Conservation (phyloP, 2,888 invertebrate genomes). For the Agrochola litura region DNA sequence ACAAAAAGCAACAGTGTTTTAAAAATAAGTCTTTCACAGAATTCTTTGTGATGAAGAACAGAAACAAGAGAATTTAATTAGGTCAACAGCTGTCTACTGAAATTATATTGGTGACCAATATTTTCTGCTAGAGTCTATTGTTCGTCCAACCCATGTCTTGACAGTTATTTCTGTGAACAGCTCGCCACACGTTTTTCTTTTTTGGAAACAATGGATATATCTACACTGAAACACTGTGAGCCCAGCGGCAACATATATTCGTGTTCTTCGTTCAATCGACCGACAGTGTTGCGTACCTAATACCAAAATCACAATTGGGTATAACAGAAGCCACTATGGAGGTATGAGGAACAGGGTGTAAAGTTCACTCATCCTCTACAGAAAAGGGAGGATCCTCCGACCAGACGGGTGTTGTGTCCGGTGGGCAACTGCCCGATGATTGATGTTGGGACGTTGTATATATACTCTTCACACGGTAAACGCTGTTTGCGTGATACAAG, state of each 20-base stretch:
- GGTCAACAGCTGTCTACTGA: not conserved
- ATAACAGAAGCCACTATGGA: not conserved
- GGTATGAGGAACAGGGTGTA: too few species aligned
- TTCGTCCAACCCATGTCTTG: not conserved
- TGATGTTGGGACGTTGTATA: too few species aligned
- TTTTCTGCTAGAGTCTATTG: not conserved
- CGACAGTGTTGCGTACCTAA: not conserved
- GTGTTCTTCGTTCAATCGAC: not conserved
- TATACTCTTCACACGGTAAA: too few species aligned
- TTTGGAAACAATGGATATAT: not conserved
- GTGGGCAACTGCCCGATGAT: too few species aligned
- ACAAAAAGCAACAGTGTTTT: conserved; percentile 2
- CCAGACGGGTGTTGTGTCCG: too few species aligned
- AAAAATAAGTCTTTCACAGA: not conserved
- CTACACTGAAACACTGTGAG: not conserved
- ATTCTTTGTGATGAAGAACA: not conserved
- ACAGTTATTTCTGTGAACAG: not conserved
- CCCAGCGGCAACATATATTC: not conserved
- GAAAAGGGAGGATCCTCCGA: too few species aligned
- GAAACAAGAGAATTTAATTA: conserved; percentile 2
- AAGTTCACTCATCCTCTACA: too few species aligned
- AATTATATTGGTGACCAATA: not conserved
- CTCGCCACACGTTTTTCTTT: not conserved
- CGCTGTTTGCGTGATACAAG: too few species aligned
- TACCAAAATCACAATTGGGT: not conserved